Evolutionary conservation across 2,113 vertebrate genomes (phyloP), one percentile per base, ranked within the genome.

Genomic region (Lanius collurio): DNA sequence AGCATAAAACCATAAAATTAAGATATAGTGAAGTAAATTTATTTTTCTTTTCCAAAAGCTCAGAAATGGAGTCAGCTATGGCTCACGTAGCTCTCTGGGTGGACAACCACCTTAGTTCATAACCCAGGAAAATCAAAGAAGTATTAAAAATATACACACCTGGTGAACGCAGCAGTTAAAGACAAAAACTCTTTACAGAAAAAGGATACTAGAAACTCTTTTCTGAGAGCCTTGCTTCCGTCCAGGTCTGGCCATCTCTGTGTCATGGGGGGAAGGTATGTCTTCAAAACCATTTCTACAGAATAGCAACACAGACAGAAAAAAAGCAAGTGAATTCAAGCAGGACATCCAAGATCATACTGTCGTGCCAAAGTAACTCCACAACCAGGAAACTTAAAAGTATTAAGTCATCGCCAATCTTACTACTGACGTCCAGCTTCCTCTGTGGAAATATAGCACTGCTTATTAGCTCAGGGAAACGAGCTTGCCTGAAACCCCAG

Each of bases 121-220:
- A 71, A 31, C 10, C 12, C 35, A 63, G 0, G 7, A 87, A 81
- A 85, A 69, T 41, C 28, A 86, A 42, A 68, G 35, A 14, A 39
- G 5, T 26, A 27, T 21, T 52, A 79, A 75, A 87, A 64, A 46
- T 13, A 69, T 3, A 33, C 2, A 11, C 5, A 67, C 4, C 3
- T 33, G 12, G 12, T 21, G 22, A 69, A 33, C 6, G n/a, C 3
- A 35, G 10, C 31, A 53, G 31, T 3, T 49, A 41, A 53, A 65
- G 11, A 64, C 5, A 27, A 63, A 49, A 49, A 44, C 10, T 11
- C 8, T 56, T 81, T 23, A 56, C 24, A 57, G 81, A 62, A 84
- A 97, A 98, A 99, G 98, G 99, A 99, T 99, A 99, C 99, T 98
- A 63, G 98, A 98, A 90, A 98, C 97, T 96, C 97, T 98, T 85